Base-by-base conservation (phyloP, 2,888 invertebrate genomes). In the Morpho achilles region DNA sequence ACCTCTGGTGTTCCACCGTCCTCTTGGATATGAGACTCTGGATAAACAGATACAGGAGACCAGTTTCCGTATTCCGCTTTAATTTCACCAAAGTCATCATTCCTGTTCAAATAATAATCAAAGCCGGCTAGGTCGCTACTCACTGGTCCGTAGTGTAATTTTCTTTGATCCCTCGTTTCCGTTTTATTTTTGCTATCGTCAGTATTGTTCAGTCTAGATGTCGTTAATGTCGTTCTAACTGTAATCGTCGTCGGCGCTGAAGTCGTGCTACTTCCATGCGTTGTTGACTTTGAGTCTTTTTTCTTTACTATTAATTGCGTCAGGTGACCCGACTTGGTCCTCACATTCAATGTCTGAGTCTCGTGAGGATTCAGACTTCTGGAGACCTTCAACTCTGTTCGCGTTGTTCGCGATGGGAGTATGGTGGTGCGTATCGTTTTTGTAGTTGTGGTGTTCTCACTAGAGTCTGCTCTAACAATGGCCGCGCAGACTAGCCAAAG, bases 251-350 rank as follows among this genome's bases (percentile, higher is more conserved):
- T 85, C 1, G 87, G 83, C 3, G 68, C 78, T 71, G 64, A 73
- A 69, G 43, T 73, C 56, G 60, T 74, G 61, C 23, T 73, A 63
- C 23, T 84, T 72, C 64, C 63, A 8, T 67, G 59, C 1, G 70
- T 68, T 7, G 59, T 84, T 77, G 91, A 83, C 71, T 94, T 94
- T 5, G 87, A 84, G 58, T 94, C 93, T 61, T 94, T 91, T 71
- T 94, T 92, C 79, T 95, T 95, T 6, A 96, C 95, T 48, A 96
- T 94, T 8, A 96, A 85, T 68, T 95, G 95, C 0, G 96, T 95
- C 32, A 95, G 84, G 60, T 93, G 94, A 2, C 96, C 96, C 23
- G 94, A 92, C 73, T 93, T 94, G 0, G 96, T 95, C 70, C 94
- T 92, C 0, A 96, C 95, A 72, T 94, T 95, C 47, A 96, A 83